Evolutionary conservation across 1,140 invertebrate genomes (phyloP).

Genomic region (Panagrolaimus sp.): DNA sequence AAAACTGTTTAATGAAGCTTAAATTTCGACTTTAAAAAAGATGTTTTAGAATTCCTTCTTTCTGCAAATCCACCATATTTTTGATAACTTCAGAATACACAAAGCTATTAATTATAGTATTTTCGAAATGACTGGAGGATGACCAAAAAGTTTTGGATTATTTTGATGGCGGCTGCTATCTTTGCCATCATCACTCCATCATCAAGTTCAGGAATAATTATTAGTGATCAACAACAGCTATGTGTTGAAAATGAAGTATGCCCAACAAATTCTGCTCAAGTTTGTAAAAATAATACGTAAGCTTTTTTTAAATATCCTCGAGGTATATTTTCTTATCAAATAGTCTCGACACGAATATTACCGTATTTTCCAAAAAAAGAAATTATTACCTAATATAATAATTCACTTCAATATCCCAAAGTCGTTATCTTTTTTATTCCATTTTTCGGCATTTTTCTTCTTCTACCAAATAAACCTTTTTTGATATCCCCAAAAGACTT

Average conservation of each 20-base stretch:
- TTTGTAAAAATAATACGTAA: conserved; percentile 57
- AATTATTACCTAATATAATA: too few species aligned
- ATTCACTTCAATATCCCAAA: neutral
- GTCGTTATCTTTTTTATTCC: neutral
- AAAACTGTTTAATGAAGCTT: too few species aligned
- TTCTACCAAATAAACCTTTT: neutral
- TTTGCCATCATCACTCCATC: neutral
- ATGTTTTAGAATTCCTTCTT: neutral
- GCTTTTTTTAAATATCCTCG: conserved; percentile 21
- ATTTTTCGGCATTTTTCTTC: neutral
- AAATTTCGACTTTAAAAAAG: too few species aligned
- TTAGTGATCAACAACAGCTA: neutral
- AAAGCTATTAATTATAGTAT: neutral
- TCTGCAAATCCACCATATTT: neutral
- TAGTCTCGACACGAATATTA: too few species aligned
- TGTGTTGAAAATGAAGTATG: conserved; percentile 40
- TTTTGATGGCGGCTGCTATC: conserved; percentile 11
- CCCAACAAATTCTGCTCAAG: conserved; percentile 48
- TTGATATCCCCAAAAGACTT: too few species aligned
- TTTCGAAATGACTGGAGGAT: conserved; percentile 7
- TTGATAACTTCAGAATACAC: neutral
- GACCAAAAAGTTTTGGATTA: neutral
- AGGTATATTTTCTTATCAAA: too few species aligned
- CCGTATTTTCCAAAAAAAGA: too few species aligned
- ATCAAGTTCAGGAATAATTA: neutral